Conservation (phyloP, 2,797 vertebrate species). For the Columba guinea region DNA sequence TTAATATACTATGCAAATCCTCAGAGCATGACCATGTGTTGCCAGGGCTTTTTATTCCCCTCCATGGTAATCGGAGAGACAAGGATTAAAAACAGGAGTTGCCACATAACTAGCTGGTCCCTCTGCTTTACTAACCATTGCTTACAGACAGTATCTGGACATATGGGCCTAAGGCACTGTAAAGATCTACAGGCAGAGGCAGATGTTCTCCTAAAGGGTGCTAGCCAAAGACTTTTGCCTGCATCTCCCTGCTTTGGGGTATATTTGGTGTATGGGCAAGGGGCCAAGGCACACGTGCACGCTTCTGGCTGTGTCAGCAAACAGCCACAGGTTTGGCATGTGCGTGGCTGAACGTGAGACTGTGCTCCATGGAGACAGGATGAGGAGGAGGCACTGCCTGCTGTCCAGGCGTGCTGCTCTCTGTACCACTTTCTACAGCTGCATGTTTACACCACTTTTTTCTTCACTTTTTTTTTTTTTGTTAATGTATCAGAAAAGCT, state of each 20-base stretch:
- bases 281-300: not conserved
- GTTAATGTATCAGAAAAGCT: constrained; percentile 52
- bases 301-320: not conserved
- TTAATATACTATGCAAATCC: constrained; percentile 68
- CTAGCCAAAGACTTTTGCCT: not conserved
- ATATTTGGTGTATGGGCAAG: not conserved
- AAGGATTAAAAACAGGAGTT: constrained; percentile 18
- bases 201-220: not conserved
- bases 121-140: not conserved
- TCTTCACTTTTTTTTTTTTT: constrained; percentile 3
- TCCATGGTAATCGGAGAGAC: constrained; percentile 2
- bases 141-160: not conserved
- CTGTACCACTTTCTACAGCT: not conserved
- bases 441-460: not conserved
- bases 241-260: not conserved
- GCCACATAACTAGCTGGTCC: not conserved
- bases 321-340: not conserved
- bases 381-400: not conserved
- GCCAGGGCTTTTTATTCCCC: constrained; percentile 15
- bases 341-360: not conserved
- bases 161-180: not conserved
- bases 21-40: not conserved
- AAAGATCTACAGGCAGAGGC: not conserved
- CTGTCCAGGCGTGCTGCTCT: not conserved
- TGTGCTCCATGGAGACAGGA: not conserved